Conservation (phyloP, 2,113 vertebrate genomes). For the Galbula dea region DNA sequence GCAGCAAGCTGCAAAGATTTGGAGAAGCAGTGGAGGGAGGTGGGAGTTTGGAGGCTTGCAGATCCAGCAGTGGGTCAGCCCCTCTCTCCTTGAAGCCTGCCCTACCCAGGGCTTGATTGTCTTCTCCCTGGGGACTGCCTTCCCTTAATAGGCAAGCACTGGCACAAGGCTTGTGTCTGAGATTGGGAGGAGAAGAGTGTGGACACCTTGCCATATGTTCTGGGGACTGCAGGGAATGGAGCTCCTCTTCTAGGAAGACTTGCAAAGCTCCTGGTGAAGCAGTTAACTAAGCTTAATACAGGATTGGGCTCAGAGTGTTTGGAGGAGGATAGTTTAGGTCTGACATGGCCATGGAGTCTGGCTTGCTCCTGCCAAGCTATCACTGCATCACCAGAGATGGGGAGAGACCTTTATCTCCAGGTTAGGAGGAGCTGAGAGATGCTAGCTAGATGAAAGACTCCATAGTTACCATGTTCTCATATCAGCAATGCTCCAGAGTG, state of each 20-base stretch:
- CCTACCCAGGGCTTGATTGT: neutral
- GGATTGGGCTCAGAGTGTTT: neutral
- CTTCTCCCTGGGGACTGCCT: neutral
- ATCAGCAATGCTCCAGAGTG: no score
- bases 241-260: neutral
- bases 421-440: neutral
- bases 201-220: neutral
- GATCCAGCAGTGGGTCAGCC: neutral
- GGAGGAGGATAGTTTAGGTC: neutral
- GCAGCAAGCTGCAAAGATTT: neutral
- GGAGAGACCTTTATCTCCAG: neutral
- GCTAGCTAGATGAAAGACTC: neutral
- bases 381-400: neutral
- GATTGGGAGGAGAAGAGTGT: accelerated
- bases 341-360: neutral
- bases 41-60: neutral
- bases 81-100: neutral
- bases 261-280: neutral
- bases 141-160: neutral
- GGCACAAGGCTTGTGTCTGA: neutral
- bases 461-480: accelerated
- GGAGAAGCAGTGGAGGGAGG: neutral
- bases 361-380: neutral
- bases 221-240: neutral
- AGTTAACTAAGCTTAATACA: no score